Percentiles rank a stretch among this genome's conserved stretches.
phyloP scores from a whole-genome alignment of 1,140 invertebrate genomes.

The Drosophila micromelanica region DNA sequence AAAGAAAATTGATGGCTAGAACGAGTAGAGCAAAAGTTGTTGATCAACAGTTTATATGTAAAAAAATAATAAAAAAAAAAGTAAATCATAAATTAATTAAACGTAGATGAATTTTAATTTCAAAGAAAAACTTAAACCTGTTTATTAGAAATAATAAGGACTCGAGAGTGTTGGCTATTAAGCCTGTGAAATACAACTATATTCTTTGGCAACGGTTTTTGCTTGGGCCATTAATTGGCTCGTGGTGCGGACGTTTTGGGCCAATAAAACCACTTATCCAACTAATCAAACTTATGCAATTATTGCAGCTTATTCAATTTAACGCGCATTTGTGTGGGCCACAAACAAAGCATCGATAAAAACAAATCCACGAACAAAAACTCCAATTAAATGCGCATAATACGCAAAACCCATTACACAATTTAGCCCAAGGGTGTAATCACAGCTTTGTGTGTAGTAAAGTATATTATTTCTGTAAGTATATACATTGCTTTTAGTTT shows the following conservation, averaged over 20 bases:
- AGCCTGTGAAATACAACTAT: too few relatives aligned
- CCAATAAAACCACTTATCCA: conserved; percentile 59
- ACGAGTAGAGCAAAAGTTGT: too few relatives aligned
- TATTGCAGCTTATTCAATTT: conserved; percentile 63
- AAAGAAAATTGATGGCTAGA: too few relatives aligned
- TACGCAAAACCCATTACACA: conserved; percentile 42
- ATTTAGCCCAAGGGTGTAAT: conserved; percentile 12
- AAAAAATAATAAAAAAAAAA: too few relatives aligned
- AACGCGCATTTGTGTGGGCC: conserved; percentile 49
- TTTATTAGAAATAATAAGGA: too few relatives aligned
- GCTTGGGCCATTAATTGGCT: conserved; percentile 1
- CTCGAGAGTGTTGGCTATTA: too few relatives aligned
- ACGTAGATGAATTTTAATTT: too few relatives aligned
- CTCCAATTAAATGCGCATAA: conserved; percentile 51
- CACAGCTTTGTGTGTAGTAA: not conserved
- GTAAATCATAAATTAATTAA: too few relatives aligned
- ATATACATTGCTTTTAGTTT: not conserved
- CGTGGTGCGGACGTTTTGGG: conserved; percentile 24
- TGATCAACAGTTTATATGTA: too few relatives aligned
- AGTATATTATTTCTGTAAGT: too few relatives aligned
- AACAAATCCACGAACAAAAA: conserved; percentile 43
- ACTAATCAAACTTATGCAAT: conserved; percentile 78
- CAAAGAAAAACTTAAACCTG: too few relatives aligned
- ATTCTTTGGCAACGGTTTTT: not conserved
- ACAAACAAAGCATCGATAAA: not conserved